These are phyloP conservation scores for Lucilia cuprina DNA, from an alignment of 1,140 invertebrate species.

Conservation along the genomic window DNA sequence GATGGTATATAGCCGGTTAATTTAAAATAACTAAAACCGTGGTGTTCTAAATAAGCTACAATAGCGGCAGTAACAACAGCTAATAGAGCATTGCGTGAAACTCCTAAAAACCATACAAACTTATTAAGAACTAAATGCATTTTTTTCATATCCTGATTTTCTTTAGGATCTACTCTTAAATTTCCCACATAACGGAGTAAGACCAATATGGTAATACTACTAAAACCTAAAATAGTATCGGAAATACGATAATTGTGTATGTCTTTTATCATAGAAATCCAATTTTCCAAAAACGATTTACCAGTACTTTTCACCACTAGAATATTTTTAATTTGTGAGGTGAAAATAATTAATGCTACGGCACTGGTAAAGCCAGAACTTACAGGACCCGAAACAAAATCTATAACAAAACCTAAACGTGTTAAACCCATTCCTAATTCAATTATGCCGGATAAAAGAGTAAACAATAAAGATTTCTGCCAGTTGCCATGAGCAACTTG, in stretches of 20 bases:
- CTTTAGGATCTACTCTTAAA: conserved; percentile 65
- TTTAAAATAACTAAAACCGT: conserved; percentile 27
- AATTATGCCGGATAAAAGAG: conserved; percentile 78
- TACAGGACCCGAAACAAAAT: conserved; percentile 90
- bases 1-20: conserved; percentile 67
- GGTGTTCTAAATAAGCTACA: conserved; percentile 64
- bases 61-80: conserved; percentile 70
- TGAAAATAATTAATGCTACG: conserved; percentile 86
- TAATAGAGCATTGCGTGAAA: conserved; percentile 76
- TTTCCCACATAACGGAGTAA: conserved; percentile 71
- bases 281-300: conserved; percentile 73
- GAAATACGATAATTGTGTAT: conserved; percentile 68
- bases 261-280: conserved; percentile 69
- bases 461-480: conserved; percentile 78
- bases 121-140: conserved; percentile 64
- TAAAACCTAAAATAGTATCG: conserved; percentile 72
- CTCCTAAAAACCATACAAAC: conserved; percentile 69
- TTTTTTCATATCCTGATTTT: conserved; percentile 63
- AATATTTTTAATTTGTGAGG: conserved; percentile 84
- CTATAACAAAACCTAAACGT: conserved; percentile 86
- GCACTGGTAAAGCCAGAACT: conserved; percentile 91
- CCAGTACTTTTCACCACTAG: conserved; percentile 77
- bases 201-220: conserved; percentile 73
- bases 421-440: conserved; percentile 83
- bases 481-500: conserved; percentile 73